These are phyloP conservation scores for Drosophila ananassae DNA, from an alignment of 1,140 invertebrate species.

Conservation along the genomic window DNA sequence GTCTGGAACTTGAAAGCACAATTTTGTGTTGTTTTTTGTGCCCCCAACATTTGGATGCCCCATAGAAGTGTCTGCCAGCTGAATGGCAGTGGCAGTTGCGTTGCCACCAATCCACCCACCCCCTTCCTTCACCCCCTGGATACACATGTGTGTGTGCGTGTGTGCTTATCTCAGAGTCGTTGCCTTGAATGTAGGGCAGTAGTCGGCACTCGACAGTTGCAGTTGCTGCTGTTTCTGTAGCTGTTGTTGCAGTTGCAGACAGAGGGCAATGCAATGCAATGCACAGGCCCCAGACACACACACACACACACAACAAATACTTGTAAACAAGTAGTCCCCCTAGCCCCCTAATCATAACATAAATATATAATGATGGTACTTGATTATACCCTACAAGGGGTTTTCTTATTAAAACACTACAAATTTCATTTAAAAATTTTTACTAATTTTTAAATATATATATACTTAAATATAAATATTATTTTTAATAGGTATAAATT, in stretches of 20 bases:
- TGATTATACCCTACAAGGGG: background rate
- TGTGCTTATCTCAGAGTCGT: conserved; percentile 78
- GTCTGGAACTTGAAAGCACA: conserved; percentile 75
- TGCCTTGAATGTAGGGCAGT: conserved; percentile 81
- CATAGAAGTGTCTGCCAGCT: conserved; percentile 71
- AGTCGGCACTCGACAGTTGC: conserved; percentile 76
- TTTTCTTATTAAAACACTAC: background rate
- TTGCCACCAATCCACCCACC: conserved; percentile 25
- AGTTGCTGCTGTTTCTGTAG: conserved; percentile 39
- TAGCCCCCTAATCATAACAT: conserved; percentile 12
- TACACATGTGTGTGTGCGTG: conserved; percentile 24
- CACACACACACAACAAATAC: conserved; percentile 24
- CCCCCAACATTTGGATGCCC: conserved; percentile 55
- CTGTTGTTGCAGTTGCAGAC: conserved; percentile 40
- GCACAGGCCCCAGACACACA: conserved; percentile 53
- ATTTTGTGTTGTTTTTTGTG: conserved; percentile 52
- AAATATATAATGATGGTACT: conserved; percentile 19
- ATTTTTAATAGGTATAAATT: too few relatives aligned
- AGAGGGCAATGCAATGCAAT: conserved; percentile 45
- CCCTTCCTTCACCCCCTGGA: conserved; percentile 5
- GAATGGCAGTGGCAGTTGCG: conserved; percentile 57
- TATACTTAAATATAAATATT: background rate
- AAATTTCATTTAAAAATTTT: too few relatives aligned
- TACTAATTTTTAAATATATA: too few relatives aligned
- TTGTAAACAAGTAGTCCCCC: conserved; percentile 15